phyloP scores from a whole-genome alignment of 2,113 vertebrate species.

The Hemiprocne comata region DNA sequence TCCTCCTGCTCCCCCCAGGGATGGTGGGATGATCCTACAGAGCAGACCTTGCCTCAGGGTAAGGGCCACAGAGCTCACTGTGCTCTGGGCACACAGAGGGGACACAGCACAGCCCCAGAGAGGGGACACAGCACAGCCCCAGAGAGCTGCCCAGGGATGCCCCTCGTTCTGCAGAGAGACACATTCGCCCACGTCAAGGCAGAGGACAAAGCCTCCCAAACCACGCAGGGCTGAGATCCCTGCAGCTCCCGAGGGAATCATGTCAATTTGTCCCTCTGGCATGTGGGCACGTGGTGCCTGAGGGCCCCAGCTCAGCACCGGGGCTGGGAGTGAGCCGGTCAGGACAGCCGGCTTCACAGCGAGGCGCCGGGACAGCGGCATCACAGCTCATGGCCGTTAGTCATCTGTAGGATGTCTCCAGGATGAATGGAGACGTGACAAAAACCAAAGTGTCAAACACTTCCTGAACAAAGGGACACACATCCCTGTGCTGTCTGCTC shows the following conservation, averaged over 20 bases:
- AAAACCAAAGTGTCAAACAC: background rate
- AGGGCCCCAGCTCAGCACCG: background rate
- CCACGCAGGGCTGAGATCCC: background rate
- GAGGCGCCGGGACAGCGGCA: too few species aligned
- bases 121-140: background rate
- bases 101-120: background rate
- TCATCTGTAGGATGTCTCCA: background rate
- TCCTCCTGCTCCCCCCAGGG: background rate
- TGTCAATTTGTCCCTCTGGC: too few species aligned
- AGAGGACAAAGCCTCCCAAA: background rate
- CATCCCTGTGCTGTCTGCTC: background rate
- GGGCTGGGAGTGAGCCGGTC: background rate
- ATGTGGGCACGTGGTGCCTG: too few species aligned
- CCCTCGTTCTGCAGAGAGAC: background rate
- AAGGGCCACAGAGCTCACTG: background rate
- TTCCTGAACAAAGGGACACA: background rate
- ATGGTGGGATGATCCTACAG: background rate
- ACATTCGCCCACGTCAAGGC: background rate
- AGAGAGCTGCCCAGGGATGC: background rate
- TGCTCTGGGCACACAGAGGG: fast-evolving
- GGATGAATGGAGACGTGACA: background rate
- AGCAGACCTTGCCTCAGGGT: background rate
- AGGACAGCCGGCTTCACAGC: too few species aligned
- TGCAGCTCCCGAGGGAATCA: too few species aligned
- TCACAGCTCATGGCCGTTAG: background rate